Percentiles rank a stretch among this genome's conserved stretches.
Evolutionary conservation across 2,888 invertebrate genomes (phyloP).

Genomic region (Odontocolon sp.): DNA sequence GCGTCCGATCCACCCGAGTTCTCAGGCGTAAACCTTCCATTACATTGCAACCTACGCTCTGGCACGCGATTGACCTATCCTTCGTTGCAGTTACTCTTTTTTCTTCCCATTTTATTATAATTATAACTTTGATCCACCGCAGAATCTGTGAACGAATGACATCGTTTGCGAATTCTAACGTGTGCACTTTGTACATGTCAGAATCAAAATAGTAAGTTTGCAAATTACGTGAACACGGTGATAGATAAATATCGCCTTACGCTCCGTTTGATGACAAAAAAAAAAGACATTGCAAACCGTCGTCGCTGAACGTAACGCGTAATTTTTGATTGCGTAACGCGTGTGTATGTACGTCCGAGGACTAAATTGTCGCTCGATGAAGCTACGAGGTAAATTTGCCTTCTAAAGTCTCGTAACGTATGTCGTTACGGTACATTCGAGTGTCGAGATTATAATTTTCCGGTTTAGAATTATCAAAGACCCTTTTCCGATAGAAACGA

Average conservation of each 20-base stretch:
- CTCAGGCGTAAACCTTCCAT: constrained; percentile 24
- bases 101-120: not conserved
- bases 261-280: constrained; percentile 32
- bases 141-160: not conserved
- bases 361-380: not conserved
- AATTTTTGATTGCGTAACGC: constrained; percentile 57
- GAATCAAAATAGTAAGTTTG: not conserved
- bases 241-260: not conserved
- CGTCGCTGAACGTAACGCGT: constrained; percentile 45
- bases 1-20: constrained; percentile 9
- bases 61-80: constrained; percentile 17
- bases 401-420: too few relatives aligned
- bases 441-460: constrained; percentile 2
- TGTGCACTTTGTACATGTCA: not conserved
- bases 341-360: constrained; percentile 34
- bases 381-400: too few relatives aligned
- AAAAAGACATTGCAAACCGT: constrained; percentile 51
- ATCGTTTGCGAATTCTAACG: not conserved
- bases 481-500: not conserved
- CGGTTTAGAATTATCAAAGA: not conserved
- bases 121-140: not conserved
- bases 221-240: constrained; percentile 6
- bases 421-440: not conserved
- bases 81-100: too few relatives aligned
- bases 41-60: constrained; percentile 20